Evolutionary conservation across 2,797 vertebrate genomes (phyloP), one percentile per base, ranked within the genome.

Genomic region (Taenioides sp.): DNA sequence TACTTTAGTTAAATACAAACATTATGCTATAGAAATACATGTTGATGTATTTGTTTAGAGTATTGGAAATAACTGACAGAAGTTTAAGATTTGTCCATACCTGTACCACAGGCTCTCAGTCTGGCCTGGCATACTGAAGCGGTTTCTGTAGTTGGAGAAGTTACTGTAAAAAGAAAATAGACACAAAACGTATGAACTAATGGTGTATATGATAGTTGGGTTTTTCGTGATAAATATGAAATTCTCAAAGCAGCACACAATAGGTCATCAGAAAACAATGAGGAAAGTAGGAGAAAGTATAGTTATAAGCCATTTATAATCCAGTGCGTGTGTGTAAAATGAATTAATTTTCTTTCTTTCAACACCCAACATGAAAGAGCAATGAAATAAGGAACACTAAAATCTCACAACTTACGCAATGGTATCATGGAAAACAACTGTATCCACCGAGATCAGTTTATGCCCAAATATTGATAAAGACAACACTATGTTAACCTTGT

Each of bases 71-170:
- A 17, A 50, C 31, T 52, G 7, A 1, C 5, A 7, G 5, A 22
- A 54, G 50, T 0, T 3, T 64, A 7, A 20, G 37, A 50, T 57
- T 11, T 67, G 68, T 47, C 65, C 88, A 84, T 89, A 97, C 96
- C 96, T 97, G 95, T 97, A 97, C 96, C 96, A 97, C 10, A 97
- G 87, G 72, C 94, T 92, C 82, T 97, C 95, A 0, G 90, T 95
- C 84, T 94, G 78, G 22, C 96, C 95, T 0, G 95, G 96, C 96
- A 97, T 97, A 84, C 91, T 95, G 88, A 97, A 97, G 55, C 96
- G 95, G 69, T 91, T 94, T 77, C 92, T 95, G 87, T 96, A 97
- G 93, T 97, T 96, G 65, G 96, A 96, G 89, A 98, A 97, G 85
- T 96, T 97, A 88, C 96, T 96, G 89, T 60, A 74, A 70, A 78